Base-by-base conservation (phyloP, 1,140 invertebrate species). In the Dermatophagoides farinae region DNA sequence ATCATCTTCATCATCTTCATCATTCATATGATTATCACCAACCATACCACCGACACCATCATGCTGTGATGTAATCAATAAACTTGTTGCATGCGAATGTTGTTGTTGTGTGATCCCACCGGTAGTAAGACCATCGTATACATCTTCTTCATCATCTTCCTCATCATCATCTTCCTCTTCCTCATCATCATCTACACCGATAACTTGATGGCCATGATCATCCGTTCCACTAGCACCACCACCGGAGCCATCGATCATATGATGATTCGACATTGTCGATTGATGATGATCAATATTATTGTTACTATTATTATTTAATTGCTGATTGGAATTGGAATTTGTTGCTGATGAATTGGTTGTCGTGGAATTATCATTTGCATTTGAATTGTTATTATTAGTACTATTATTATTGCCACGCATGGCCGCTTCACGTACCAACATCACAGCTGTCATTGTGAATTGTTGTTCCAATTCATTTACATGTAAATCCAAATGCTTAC, bases 401-500 rank as follows among this genome's bases (percentile, higher is more conserved):
- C 16, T 11, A 6, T 4, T 12, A 52, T 23, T 44, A n/a, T 39
- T 14, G 20, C 38, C 53, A 12, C 53, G 14, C 53, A 55, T 55
- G 23, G 53, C 38, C 16, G 53, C 53, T 44, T 55, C 16, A 25
- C 53, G 38, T 12, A 55, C 53, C 10, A 55, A 25, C 53, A 55
- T 55, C 53, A 55, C 41, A 14, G 53, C 53, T 14, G 38, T 39
- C 38, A 39, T 31, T 14, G 53, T 55, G 53, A 55, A 25, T 12
- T 55, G 14, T 12, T 55, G 14, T 23, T 49, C 58, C 8, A 60
- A n/a, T 39, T 50, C 50, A 22, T 20, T 14, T 14, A 60, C 50
- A 41, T 60, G 58, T 14, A 44, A 8, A n/a, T 60, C 58, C 25
- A 60, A n/a, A 25, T 60, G 58, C 46, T 49, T 46, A 14, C 58